Evolutionary conservation across 2,113 vertebrate species (phyloP).

Genomic region (Hemicordylus capensis): DNA sequence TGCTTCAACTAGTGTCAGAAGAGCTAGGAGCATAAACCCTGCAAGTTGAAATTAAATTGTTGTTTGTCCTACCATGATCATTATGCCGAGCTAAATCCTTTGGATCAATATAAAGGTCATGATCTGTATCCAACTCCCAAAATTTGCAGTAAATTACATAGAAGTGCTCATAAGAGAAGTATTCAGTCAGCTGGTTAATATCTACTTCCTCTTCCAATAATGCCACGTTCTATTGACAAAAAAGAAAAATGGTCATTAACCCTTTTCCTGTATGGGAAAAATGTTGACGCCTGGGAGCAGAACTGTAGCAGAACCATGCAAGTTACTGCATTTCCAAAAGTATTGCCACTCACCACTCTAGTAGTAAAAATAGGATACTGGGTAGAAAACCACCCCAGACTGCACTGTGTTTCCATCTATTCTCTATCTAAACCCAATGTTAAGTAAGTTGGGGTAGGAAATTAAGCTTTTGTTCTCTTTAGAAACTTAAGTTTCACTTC

Average conservation of each 20-base stretch:
- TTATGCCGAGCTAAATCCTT: constrained; percentile 90
- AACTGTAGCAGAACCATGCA: too few relatives aligned
- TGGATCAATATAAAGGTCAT: constrained; percentile 91
- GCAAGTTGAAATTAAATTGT: constrained; percentile 21
- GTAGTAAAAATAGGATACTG: too few relatives aligned
- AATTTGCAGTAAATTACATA: constrained; percentile 99
- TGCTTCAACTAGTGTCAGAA: not conserved
- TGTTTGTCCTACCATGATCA: constrained; percentile 85
- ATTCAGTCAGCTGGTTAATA: constrained; percentile 94
- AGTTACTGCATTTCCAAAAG: too few relatives aligned
- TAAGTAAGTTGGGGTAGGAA: too few relatives aligned
- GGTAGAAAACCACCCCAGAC: too few relatives aligned
- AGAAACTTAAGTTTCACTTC: too few relatives aligned
- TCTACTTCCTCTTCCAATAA: constrained; percentile 92
- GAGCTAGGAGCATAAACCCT: not conserved
- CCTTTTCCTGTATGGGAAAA: too few relatives aligned
- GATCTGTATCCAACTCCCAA: constrained; percentile 96
- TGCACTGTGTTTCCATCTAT: too few relatives aligned
- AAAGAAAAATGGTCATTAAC: constrained; percentile 46
- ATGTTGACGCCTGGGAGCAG: too few relatives aligned
- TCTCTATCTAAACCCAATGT: too few relatives aligned
- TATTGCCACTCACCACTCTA: too few relatives aligned
- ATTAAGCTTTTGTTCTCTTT: too few relatives aligned
- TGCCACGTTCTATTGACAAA: constrained; percentile 82
- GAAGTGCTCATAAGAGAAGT: constrained; percentile 97